A percentile compares a stretch with the other conserved stretches of the same genome.
Evolutionary conservation across 2,888 invertebrate genomes (phyloP).

Genomic region (Drosophila colorata): DNA sequence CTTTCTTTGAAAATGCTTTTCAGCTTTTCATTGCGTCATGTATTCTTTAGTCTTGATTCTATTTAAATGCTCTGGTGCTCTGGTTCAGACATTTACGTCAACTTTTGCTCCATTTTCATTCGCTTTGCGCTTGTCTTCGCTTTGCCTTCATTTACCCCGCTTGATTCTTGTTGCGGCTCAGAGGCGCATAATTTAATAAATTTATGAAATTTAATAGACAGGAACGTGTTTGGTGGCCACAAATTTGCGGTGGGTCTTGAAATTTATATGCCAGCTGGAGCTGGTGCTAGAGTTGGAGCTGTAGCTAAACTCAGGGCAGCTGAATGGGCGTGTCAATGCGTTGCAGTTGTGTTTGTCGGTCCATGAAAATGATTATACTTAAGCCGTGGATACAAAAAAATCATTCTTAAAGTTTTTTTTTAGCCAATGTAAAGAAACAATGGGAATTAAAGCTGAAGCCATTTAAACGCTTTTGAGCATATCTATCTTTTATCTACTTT

Average conservation of each 20-base stretch:
- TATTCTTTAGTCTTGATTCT: constrained; percentile 23
- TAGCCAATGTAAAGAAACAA: constrained; percentile 1
- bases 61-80: constrained; percentile 43
- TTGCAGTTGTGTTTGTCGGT: constrained; percentile 43
- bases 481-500: not conserved
- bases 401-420: constrained; percentile 27
- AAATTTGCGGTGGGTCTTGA: constrained; percentile 73
- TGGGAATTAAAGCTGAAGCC: not conserved
- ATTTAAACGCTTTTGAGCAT: not conserved
- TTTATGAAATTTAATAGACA: constrained; percentile 79
- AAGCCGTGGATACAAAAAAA: constrained; percentile 27
- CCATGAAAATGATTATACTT: constrained; percentile 57
- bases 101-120: constrained; percentile 51
- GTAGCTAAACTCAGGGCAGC: constrained; percentile 6
- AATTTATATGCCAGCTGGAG: constrained; percentile 63
- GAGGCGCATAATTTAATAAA: constrained; percentile 76
- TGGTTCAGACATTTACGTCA: constrained; percentile 46
- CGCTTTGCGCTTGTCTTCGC: constrained; percentile 33
- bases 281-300: constrained; percentile 7
- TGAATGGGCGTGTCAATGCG: constrained; percentile 65
- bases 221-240: constrained; percentile 77
- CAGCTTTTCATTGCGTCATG: not conserved
- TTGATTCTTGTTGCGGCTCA: constrained; percentile 31
- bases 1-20: constrained; percentile 40
- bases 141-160: constrained; percentile 49